Conservation (phyloP, 2,797 vertebrate species). For the Geotrypetes seraphini region DNA sequence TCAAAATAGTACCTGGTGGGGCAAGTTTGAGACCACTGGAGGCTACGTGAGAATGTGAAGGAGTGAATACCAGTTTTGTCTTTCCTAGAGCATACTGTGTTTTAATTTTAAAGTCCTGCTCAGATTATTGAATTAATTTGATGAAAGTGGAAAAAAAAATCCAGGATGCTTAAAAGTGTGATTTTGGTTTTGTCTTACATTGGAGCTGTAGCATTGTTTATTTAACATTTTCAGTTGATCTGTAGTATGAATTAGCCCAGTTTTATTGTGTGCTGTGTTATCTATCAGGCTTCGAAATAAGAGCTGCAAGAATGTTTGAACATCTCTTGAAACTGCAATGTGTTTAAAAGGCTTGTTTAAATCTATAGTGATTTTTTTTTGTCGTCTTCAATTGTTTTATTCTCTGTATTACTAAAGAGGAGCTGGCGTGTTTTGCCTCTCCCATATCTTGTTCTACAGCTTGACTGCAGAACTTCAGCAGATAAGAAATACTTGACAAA, state of each 20-base stretch:
- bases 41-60: too few species aligned
- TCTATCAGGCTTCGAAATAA: slow-evolving; percentile 26
- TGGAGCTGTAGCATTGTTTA: slow-evolving; percentile 31
- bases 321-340: slow-evolving; percentile 27
- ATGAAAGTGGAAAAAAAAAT: slow-evolving; percentile 27
- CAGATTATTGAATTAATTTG: not conserved
- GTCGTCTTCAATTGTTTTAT: not conserved
- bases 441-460: too few species aligned
- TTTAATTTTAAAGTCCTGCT: slow-evolving; percentile 19
- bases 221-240: slow-evolving; percentile 34
- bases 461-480: too few species aligned
- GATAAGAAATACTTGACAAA: too few species aligned
- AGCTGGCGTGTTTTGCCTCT: too few species aligned
- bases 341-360: slow-evolving; percentile 6
- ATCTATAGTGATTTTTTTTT: not conserved
- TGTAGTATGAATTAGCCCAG: slow-evolving; percentile 20
- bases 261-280: slow-evolving; percentile 19
- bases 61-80: too few species aligned
- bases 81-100: too few species aligned
- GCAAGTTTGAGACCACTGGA: too few species aligned
- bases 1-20: too few species aligned
- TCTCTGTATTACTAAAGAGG: too few species aligned
- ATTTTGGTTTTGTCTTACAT: slow-evolving; percentile 35
- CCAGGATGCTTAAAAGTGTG: slow-evolving; percentile 22
- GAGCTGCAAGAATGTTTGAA: slow-evolving; percentile 12